A percentile compares a stretch with the other conserved stretches of the same genome.
Conservation (phyloP, 2,888 invertebrate genomes). For the Aleiodes leptofemur region DNA sequence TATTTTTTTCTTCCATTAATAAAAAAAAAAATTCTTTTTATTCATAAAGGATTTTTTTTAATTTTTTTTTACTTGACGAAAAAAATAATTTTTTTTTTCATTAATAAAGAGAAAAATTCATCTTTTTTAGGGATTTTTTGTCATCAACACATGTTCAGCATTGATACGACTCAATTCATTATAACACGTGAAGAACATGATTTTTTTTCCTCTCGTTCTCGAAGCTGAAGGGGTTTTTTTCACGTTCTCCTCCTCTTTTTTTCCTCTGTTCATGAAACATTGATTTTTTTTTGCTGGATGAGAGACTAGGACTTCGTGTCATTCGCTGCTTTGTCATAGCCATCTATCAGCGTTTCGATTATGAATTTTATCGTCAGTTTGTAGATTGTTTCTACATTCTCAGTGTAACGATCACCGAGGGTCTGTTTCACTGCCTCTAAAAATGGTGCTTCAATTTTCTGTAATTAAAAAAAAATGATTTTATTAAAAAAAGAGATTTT, state of each 20-base stretch:
- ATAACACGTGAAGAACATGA: too few species aligned
- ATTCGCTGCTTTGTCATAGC: conserved; percentile 80
- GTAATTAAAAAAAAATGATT: conserved; percentile 60
- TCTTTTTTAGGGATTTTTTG: conserved; percentile 4
- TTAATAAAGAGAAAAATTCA: neutral
- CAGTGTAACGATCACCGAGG: conserved; percentile 91
- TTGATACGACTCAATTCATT: neutral
- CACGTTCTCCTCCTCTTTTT: neutral
- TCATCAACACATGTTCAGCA: too few species aligned
- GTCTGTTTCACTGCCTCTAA: conserved; percentile 90
- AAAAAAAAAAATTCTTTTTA: too few species aligned
- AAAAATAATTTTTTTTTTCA: too few species aligned
- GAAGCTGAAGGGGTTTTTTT: too few species aligned
- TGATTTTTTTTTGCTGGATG: conserved; percentile 33
- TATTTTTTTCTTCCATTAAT: too few species aligned
- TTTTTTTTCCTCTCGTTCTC: too few species aligned
- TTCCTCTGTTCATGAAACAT: neutral
- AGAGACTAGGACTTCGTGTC: conserved; percentile 58
- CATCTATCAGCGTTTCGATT: conserved; percentile 87
- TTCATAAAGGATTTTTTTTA: too few species aligned
- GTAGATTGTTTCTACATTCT: conserved; percentile 93
- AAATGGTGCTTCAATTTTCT: conserved; percentile 95
- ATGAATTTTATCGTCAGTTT: conserved; percentile 91
- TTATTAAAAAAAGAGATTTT: neutral
- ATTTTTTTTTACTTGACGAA: too few species aligned